Base-by-base conservation (phyloP, 1,140 invertebrate species). In the Platyscapa corneri region DNA sequence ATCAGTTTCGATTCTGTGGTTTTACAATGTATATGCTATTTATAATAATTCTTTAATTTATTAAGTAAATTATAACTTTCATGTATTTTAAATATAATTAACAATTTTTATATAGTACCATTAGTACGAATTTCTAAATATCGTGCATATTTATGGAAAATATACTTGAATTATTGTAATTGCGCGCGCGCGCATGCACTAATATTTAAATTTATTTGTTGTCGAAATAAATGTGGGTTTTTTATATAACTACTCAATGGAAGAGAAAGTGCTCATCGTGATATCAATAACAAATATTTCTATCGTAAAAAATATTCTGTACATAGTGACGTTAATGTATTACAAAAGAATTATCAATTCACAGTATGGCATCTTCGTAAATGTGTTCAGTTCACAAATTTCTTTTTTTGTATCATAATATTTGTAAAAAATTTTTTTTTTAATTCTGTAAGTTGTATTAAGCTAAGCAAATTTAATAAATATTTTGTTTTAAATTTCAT, bases 271-370 rank as follows among this genome's bases (percentile, higher is more conserved):
- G 27, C 12, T 8, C 5, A n/a, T 74, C 70, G 27, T 32, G 27
- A 18, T 37, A 70, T 70, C 16, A 34, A 23, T 70, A 23, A 70
- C 34, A n/a, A 23, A 1, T 10, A 32, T 16, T n/a, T 8, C 27
- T 42, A n/a, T 8, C 23, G n/a, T n/a, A 74, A 42, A 74, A 42
- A 42, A 42, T 42, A 74, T 74, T 74, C n/a, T 74, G 70, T n/a
- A 37, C 42, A 74, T n/a, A 27, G 37, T 74, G 37, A 74, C 37
- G 70, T 20, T 42, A 74, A 74, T 74, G 7, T 42, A 74, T 42
- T 74, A 42, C 34, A 27, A 27, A 42, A 74, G 18, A 74, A 74
- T 74, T 74, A 37, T 70, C 67, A 70, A 37, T 34, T 67, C 12
- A 10, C 10, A 34, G 3, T 70, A 37, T 70, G 32, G 37, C 12